A percentile compares a stretch with the other conserved stretches of the same genome.
Evolutionary conservation across 2,113 vertebrate species (phyloP).

Genomic region (Electrona antarctica): DNA sequence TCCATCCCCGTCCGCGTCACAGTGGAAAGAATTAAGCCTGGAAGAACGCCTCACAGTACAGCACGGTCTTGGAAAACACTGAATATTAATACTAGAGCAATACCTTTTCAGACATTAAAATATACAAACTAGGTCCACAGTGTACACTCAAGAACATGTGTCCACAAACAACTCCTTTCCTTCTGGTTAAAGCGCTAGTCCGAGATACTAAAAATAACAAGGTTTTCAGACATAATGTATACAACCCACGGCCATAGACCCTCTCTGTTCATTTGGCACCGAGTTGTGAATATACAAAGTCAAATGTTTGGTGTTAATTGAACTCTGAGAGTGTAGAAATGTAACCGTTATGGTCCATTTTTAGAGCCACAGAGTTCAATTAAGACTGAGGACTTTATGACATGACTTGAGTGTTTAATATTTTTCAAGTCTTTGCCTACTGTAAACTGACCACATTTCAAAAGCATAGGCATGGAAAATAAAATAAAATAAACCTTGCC

Average conservation of each 20-base stretch:
- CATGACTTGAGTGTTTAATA: too few relatives aligned
- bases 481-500: too few relatives aligned
- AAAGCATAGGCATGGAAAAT: too few relatives aligned
- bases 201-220: conserved; percentile 46
- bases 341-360: too few relatives aligned
- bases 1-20: neutral
- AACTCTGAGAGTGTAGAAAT: too few relatives aligned
- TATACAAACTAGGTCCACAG: conserved; percentile 53
- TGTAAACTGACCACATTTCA: too few relatives aligned
- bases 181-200: conserved; percentile 25
- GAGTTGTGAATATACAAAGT: conserved; percentile 3
- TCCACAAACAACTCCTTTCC: conserved; percentile 63
- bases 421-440: too few relatives aligned
- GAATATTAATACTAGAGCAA: neutral
- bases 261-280: conserved; percentile 45
- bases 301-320: too few relatives aligned
- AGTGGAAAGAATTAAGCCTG: neutral
- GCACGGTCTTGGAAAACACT: neutral
- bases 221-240: conserved; percentile 63
- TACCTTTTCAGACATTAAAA: conserved; percentile 65
- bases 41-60: neutral
- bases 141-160: conserved; percentile 30
- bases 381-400: too few relatives aligned
- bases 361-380: too few relatives aligned
- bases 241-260: conserved; percentile 54